These are phyloP conservation scores for Pterocles burchelli DNA, from an alignment of 2,113 vertebrate species.

Conservation along the genomic window DNA sequence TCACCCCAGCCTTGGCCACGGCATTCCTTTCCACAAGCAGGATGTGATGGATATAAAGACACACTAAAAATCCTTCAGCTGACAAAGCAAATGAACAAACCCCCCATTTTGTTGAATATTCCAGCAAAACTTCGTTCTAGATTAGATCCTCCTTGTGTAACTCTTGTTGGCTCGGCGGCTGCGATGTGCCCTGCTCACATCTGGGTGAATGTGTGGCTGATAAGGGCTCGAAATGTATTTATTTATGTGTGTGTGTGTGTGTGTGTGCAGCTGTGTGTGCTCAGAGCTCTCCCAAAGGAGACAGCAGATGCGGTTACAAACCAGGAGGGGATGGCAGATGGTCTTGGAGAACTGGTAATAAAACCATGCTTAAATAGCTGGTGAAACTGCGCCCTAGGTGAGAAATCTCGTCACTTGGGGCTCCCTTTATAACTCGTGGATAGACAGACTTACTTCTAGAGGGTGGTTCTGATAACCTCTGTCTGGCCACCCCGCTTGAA, in stretches of 20 bases:
- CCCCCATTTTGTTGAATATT: not conserved
- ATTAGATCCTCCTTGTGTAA: not conserved
- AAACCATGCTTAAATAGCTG: not conserved
- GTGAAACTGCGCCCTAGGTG: constrained; percentile 20
- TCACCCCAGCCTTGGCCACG: fast-evolving
- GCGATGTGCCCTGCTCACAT: not conserved
- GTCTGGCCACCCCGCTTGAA: not conserved
- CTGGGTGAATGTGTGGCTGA: not conserved
- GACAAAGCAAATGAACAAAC: not conserved
- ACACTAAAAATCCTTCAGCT: not conserved
- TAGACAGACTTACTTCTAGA: not conserved
- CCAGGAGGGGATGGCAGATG: constrained; percentile 22
- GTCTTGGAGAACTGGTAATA: constrained; percentile 20
- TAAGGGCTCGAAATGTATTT: not conserved
- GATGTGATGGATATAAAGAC: not conserved
- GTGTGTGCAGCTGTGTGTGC: not conserved
- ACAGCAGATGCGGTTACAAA: not conserved
- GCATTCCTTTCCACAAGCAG: not conserved
- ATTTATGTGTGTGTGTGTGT: not conserved
- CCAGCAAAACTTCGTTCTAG: not conserved
- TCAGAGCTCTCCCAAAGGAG: constrained; percentile 22
- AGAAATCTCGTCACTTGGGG: constrained; percentile 6
- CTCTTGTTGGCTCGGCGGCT: not conserved
- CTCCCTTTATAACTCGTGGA: not conserved
- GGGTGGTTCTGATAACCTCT: not conserved